phyloP scores from a whole-genome alignment of 2,888 invertebrate species.

The Saturnia pavonia region DNA sequence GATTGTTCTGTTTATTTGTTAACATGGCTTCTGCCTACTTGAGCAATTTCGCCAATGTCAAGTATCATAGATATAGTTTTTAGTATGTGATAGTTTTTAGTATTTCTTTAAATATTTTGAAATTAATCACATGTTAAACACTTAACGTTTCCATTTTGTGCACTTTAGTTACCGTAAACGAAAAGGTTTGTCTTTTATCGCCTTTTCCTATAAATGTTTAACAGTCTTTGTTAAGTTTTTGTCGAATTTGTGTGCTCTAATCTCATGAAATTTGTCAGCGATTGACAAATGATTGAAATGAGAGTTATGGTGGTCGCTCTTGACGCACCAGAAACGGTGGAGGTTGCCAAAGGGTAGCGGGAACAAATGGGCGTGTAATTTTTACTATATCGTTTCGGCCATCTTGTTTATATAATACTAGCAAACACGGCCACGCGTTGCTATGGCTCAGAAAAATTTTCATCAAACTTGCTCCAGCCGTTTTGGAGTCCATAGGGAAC shows the following conservation, averaged over 20 bases:
- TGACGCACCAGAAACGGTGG: not conserved
- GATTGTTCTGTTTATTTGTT: not conserved
- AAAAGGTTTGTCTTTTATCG: not conserved
- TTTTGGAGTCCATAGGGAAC: too few species aligned
- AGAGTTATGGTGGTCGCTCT: not conserved
- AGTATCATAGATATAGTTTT: not conserved
- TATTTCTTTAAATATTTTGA: not conserved
- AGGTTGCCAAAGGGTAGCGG: not conserved
- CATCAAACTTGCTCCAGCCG: too few species aligned
- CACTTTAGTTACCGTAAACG: not conserved
- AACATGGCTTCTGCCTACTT: too few species aligned
- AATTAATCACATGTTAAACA: not conserved
- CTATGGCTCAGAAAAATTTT: too few species aligned
- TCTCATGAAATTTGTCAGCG: not conserved
- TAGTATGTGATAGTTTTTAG: not conserved
- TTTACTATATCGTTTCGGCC: not conserved
- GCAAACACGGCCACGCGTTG: too few species aligned
- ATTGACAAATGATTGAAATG: not conserved
- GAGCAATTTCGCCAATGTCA: too few species aligned
- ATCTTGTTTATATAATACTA: not conserved
- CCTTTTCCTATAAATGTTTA: not conserved
- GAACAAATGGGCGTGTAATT: not conserved
- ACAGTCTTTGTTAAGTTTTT: not conserved
- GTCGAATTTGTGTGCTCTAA: not conserved
- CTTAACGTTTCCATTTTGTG: not conserved